Conservation (phyloP, 2,888 invertebrate species). For the Abrostola triplasia region DNA sequence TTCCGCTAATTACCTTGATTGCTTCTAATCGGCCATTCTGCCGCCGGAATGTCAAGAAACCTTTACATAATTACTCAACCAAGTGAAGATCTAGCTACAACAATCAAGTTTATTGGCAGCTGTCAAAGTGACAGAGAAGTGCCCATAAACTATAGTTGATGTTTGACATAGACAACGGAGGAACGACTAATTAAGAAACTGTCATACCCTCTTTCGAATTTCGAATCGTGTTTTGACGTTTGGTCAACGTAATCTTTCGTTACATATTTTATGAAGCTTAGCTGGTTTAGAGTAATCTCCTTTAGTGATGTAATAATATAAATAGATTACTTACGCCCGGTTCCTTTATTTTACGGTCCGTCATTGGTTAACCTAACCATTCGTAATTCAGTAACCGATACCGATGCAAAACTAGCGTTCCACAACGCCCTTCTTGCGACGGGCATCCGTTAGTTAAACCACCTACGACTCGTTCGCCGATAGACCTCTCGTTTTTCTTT, state of each 20-base stretch:
- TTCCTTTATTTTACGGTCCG: too few species aligned
- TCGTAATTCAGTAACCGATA: too few species aligned
- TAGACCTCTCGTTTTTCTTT: too few species aligned
- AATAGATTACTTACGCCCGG: too few species aligned
- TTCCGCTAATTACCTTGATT: too few species aligned
- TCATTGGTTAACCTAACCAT: too few species aligned
- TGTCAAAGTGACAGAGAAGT: slow-evolving; percentile 54
- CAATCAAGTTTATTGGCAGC: slow-evolving; percentile 29
- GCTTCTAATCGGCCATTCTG: too few species aligned
- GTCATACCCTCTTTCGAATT: slow-evolving; percentile 46
- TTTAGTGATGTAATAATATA: too few species aligned
- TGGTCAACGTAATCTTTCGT: slow-evolving; percentile 8
- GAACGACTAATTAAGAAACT: slow-evolving; percentile 34
- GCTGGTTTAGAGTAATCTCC: not conserved
- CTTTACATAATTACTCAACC: slow-evolving; percentile 6
- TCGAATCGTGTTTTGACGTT: slow-evolving; percentile 15
- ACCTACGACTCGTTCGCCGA: too few species aligned
- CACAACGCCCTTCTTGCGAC: too few species aligned
- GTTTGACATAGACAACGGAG: slow-evolving; percentile 30
- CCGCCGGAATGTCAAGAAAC: not conserved
- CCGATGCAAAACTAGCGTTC: too few species aligned
- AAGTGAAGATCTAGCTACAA: slow-evolving; percentile 24
- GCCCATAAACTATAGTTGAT: slow-evolving; percentile 34
- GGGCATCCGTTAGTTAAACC: too few species aligned
- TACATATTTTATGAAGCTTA: not conserved